Base-by-base conservation (phyloP, 2,113 vertebrate species). In the Ciconia stormi region DNA sequence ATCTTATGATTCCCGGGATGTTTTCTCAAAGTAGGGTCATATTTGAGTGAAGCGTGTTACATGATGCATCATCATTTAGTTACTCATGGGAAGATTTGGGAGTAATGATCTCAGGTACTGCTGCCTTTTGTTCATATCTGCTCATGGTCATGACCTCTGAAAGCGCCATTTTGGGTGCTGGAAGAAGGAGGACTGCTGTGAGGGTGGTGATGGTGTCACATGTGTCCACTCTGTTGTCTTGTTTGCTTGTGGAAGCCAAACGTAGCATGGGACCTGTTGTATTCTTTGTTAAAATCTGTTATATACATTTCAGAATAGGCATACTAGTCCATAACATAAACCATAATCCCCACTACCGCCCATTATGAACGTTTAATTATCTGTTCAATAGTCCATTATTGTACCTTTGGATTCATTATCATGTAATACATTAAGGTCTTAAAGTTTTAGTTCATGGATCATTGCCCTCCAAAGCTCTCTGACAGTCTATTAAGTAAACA, bases 401-500 rank as follows among this genome's bases (percentile, higher is more conserved):
- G 83, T 40, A 50, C 49, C 40, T 70, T 87, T 44, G 53, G 67
- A 84, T 91, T 80, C 36, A 79, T 96, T 94, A 40, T 69, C 17
- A 30, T 79, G 25, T 78, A 84, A 58, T 85, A 63, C 40, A 70
- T 91, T 87, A 78, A 86, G 34, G 44, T 34, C 36, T 82, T 80
- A 78, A 95, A 87, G 66, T 86, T 96, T 95, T 80, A 70, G 70
- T 93, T 74, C 79, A 92, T 74, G 49, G 85, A 82, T 96, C 89
- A 90, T 62, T 42, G 50, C 53, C 21, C 52, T 96, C 97, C 71
- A 89, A 89, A 95, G 21, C 36, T 76, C 44, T 59, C 65, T 73
- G 90, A 52, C 36, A 91, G 40, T 79, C 67, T 91, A 61, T 85
- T 83, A 76, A 93, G 40, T 65, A 86, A 97, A 80, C 4, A 42